These are phyloP conservation scores for Orthosia gothica DNA, from an alignment of 2,888 invertebrate genomes.

Conservation along the genomic window DNA sequence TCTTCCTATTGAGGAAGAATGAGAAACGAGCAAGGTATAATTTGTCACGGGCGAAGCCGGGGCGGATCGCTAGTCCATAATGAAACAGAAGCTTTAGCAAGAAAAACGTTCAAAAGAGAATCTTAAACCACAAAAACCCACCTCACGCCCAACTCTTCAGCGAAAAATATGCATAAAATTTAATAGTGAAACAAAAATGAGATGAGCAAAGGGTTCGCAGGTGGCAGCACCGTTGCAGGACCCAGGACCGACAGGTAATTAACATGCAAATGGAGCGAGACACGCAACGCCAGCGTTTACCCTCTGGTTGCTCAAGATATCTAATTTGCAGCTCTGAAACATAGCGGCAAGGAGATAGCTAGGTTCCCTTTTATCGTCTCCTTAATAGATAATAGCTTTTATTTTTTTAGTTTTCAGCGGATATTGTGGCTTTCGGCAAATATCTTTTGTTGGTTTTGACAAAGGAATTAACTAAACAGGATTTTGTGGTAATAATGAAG, in stretches of 20 bases:
- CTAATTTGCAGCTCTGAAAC: constrained; percentile 56
- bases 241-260: constrained; percentile 85
- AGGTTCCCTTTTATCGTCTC: constrained; percentile 35
- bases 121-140: constrained; percentile 10
- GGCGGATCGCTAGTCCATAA: neutral
- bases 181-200: constrained; percentile 73
- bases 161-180: constrained; percentile 76
- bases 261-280: constrained; percentile 88
- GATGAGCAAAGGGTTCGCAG: constrained; percentile 73
- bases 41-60: too few relatives aligned
- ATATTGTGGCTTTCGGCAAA: constrained; percentile 24
- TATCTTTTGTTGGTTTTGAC: constrained; percentile 13
- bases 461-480: neutral
- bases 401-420: constrained; percentile 22
- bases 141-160: constrained; percentile 23
- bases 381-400: constrained; percentile 20
- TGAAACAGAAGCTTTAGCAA: neutral
- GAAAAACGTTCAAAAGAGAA: constrained; percentile 4
- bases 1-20: too few relatives aligned
- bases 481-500: neutral
- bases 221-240: constrained; percentile 71
- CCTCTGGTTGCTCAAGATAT: constrained; percentile 64
- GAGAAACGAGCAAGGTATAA: too few relatives aligned
- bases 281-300: constrained; percentile 66
- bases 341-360: constrained; percentile 40